Percentiles rank a stretch among this genome's conserved stretches.
These are phyloP conservation scores for Caenorhabditis brenneri DNA, from an alignment of 1,140 invertebrate species.

Conservation along the genomic window DNA sequence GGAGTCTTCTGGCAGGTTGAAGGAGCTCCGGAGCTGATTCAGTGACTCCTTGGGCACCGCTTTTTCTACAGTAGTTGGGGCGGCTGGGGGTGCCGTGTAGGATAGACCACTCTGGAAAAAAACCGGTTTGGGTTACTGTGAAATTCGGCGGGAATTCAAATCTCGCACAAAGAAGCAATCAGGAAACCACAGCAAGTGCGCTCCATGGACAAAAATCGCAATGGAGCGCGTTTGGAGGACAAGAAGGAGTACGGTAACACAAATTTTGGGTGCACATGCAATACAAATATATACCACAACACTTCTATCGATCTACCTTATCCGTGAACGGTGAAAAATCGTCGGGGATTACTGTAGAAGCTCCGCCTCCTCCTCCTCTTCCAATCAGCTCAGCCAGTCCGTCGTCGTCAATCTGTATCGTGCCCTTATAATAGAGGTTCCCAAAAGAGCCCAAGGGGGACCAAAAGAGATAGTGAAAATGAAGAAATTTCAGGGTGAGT, in stretches of 20 bases:
- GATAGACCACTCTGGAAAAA: constrained; percentile 57
- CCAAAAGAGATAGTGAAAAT: no score
- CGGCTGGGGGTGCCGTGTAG: constrained; percentile 44
- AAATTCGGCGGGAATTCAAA: not conserved
- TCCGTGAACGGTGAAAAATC: constrained; percentile 17
- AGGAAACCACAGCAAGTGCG: not conserved
- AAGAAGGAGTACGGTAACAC: no score
- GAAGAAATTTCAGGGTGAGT: no score
- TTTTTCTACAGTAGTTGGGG: not conserved
- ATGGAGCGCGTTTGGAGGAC: no score
- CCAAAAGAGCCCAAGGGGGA: no score
- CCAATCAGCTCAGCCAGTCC: constrained; percentile 37
- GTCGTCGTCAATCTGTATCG: constrained; percentile 32
- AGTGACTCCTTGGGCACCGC: constrained; percentile 57
- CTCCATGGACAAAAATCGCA: not conserved
- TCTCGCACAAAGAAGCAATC: not conserved
- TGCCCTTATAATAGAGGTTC: no score
- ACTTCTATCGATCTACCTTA: not conserved
- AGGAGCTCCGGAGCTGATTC: constrained; percentile 63
- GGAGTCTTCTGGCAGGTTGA: constrained; percentile 58
- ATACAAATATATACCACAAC: not conserved
- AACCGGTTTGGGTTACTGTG: no score
- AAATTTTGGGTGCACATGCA: constrained; percentile 11
- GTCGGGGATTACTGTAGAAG: not conserved
- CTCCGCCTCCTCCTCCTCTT: constrained; percentile 16